phyloP scores from a whole-genome alignment of 2,888 invertebrate genomes.

The Drosophila algonquin region DNA sequence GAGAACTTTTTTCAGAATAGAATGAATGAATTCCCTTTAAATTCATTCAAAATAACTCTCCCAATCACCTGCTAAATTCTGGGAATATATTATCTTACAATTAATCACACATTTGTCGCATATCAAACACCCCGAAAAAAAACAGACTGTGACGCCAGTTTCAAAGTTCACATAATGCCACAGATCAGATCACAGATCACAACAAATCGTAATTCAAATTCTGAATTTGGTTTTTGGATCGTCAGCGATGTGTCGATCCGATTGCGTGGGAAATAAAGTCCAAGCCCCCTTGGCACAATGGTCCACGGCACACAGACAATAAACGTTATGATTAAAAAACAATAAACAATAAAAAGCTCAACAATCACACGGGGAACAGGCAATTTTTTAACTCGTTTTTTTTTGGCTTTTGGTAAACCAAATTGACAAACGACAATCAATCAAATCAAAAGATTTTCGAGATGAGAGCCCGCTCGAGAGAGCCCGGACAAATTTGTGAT shows the following conservation, averaged over 20 bases:
- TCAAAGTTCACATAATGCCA: conserved; percentile 50
- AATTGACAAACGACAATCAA: conserved; percentile 57
- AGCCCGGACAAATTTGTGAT: conserved; percentile 51
- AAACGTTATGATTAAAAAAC: conserved; percentile 75
- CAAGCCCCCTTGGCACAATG: conserved; percentile 45
- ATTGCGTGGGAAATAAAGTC: conserved; percentile 69
- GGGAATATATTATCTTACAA: background rate
- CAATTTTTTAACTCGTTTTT: conserved; percentile 24
- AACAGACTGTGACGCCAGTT: conserved; percentile 32
- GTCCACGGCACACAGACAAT: conserved; percentile 59
- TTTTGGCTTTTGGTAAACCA: conserved; percentile 43
- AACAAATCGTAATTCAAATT: conserved; percentile 33
- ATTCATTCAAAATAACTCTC: background rate
- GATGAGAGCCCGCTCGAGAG: conserved; percentile 15
- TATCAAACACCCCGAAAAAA: conserved; percentile 9
- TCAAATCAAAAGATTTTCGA: conserved; percentile 53
- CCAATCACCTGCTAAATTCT: background rate
- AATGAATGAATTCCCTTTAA: background rate
- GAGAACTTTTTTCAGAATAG: no score
- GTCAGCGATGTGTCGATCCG: conserved; percentile 37
- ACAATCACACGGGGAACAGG: conserved; percentile 40
- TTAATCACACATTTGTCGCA: conserved; percentile 16
- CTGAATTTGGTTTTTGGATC: conserved; percentile 15
- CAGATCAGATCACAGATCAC: conserved; percentile 3
- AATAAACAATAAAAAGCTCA: conserved; percentile 66